Percentiles rank a stretch among this genome's conserved stretches.
Evolutionary conservation across 2,888 invertebrate genomes (phyloP).

Genomic region (Amiota minor): DNA sequence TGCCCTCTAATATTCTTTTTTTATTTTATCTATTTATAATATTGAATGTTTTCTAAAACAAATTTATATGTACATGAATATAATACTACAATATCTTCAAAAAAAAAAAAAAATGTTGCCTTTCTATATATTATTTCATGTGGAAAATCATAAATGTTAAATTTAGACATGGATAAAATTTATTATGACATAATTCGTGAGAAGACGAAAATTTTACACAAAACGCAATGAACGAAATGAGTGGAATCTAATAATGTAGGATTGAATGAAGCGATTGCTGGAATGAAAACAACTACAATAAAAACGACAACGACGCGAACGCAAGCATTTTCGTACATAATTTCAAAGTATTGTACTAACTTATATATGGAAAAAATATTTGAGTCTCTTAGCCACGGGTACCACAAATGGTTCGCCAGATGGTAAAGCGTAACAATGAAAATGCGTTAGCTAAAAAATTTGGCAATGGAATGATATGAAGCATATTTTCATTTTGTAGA

Average conservation of each 20-base stretch:
- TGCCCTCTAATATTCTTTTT: no score
- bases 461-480: no score
- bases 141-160: slow-evolving; percentile 55
- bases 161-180: slow-evolving; percentile 58
- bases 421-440: no score
- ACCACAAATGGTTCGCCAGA: no score
- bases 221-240: slow-evolving; percentile 16
- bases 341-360: no score
- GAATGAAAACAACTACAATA: background rate
- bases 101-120: slow-evolving; percentile 42
- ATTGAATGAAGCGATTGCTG: background rate
- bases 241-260: no score
- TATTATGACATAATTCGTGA: slow-evolving; percentile 55
- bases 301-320: no score
- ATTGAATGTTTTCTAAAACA: slow-evolving; percentile 41
- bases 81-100: slow-evolving; percentile 42
- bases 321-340: no score
- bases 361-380: no score
- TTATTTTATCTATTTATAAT: slow-evolving; percentile 30
- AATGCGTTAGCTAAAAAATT: no score
- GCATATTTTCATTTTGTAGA: no score
- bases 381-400: no score
- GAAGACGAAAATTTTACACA: slow-evolving; percentile 29
- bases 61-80: background rate
- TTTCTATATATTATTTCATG: slow-evolving; percentile 53